Conservation (phyloP, 2,113 vertebrate species). For the Sceloporus tristichus region DNA sequence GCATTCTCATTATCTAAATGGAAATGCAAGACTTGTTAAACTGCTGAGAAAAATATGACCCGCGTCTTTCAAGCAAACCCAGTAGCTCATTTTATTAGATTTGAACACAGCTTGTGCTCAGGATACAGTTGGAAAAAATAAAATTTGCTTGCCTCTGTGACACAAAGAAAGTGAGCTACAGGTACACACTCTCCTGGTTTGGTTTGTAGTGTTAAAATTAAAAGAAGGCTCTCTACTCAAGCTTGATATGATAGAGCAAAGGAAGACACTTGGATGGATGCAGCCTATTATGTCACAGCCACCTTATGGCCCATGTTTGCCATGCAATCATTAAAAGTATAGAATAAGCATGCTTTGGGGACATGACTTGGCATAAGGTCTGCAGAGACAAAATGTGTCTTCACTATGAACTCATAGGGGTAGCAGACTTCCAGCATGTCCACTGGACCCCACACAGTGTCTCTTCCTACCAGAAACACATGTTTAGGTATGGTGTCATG, state of each 20-base stretch:
- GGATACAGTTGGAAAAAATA: not conserved
- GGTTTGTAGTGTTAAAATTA: not conserved
- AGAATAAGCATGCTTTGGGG: not conserved
- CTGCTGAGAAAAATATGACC: not conserved
- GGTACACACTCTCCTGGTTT: not conserved
- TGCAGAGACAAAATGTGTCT: not conserved
- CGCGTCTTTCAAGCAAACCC: not conserved
- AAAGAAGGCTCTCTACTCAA: not conserved
- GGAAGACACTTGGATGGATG: not conserved
- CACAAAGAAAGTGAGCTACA: no score
- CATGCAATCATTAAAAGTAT: not conserved
- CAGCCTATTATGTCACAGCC: not conserved
- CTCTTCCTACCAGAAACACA: not conserved
- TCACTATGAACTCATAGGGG: not conserved
- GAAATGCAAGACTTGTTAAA: constrained; percentile 41
- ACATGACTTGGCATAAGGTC: no score
- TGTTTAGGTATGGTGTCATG: not conserved
- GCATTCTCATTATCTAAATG: constrained; percentile 75
- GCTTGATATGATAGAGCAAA: not conserved
- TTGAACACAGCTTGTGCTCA: not conserved
- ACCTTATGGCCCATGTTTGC: not conserved
- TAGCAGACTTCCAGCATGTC: not conserved
- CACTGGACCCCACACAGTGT: not conserved
- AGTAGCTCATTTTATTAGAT: not conserved
- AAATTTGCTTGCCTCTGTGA: no score